Evolutionary conservation across 2,888 invertebrate genomes (phyloP), one percentile per base, ranked within the genome.

Genomic region (Chymomyza fuscimana): DNA sequence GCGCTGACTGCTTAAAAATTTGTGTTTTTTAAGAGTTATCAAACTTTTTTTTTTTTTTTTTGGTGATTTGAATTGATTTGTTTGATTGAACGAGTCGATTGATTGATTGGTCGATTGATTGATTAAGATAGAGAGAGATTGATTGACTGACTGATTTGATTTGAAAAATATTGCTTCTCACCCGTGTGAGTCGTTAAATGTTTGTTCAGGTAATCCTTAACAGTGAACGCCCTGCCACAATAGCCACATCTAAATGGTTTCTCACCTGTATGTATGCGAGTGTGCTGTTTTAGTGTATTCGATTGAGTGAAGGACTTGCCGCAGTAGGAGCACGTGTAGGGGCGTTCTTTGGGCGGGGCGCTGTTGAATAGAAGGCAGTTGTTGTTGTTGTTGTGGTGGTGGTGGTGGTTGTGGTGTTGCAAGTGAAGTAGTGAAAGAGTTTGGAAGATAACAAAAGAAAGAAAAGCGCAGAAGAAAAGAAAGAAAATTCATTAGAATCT

Each of bases 181-280:
- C 91, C 91, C 90, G 91, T 91, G 91, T 91, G 91, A 91, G 91
- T 91, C 90, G 91, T 91, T 90, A 91, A 91, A 91, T 91, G 91
- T 90, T 91, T 91, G 90, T 91, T 91, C 90, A 91, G 90, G 90
- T 91, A 91, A 89, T 91, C 91, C 90, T 91, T 91, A 87, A 91
- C 91, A 89, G 91, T 91, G 91, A 91, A 91, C 89, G 90, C 89
- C 90, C 91, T 91, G 89, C 90, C 91, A 90, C 91, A 91, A 89
- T 90, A 90, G 88, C 90, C 90, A 91, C 91, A 91, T 90, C 91
- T 89, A 90, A 91, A 91, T 82, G 91, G 91, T 90, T 91, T 91
- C 90, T 91, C 86, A 90, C 91, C 91, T 90, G 91, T 91, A 89
- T 91, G 91, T 88, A 91, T 91, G 87, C 91, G 90, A 87, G 91